Evolutionary conservation across 2,888 invertebrate species (phyloP).

Genomic region (Glaucopsyche alexis): DNA sequence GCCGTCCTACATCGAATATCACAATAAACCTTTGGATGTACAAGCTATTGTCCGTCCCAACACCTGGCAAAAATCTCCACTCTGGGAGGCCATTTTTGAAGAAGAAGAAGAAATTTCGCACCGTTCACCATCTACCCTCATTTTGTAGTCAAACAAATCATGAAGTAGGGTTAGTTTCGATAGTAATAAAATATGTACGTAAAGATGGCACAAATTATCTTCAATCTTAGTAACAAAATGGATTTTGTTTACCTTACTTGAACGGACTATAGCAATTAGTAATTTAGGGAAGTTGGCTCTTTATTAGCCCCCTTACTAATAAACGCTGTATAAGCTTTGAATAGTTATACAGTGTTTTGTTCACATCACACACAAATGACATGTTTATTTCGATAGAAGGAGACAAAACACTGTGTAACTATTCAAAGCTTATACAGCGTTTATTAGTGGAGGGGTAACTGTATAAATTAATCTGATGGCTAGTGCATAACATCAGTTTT

Average conservation of each 20-base stretch:
- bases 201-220: background rate
- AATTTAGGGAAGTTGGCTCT: background rate
- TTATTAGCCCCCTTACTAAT: no score
- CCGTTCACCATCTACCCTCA: background rate
- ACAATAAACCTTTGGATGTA: slow-evolving; percentile 67
- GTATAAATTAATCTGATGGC: no score
- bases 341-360: no score
- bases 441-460: no score
- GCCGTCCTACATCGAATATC: slow-evolving; percentile 64
- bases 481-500: no score
- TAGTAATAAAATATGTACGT: slow-evolving; percentile 29
- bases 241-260: background rate
- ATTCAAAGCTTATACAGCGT: no score
- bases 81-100: background rate
- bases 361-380: no score
- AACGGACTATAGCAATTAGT: background rate
- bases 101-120: background rate
- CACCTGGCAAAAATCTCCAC: background rate
- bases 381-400: no score
- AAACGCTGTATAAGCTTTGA: no score
- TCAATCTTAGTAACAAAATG: background rate
- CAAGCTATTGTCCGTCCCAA: slow-evolving; percentile 40
- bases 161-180: background rate
- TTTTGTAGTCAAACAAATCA: background rate
- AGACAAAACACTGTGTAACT: no score